phyloP scores from a whole-genome alignment of 2,888 invertebrate species.

The Pheosia gnoma region DNA sequence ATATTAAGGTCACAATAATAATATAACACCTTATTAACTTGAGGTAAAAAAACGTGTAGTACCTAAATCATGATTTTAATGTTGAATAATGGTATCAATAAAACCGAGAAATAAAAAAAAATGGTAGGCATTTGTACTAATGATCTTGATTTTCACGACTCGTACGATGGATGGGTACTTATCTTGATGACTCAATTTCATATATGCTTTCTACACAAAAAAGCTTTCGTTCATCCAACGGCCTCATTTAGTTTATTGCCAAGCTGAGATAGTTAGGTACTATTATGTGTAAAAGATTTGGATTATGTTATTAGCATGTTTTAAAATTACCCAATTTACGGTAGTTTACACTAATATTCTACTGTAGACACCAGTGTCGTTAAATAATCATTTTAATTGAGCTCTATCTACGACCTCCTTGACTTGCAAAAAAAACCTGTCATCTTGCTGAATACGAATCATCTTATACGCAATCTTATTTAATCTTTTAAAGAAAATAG shows the following conservation, averaged over 20 bases:
- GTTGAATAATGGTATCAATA: no score
- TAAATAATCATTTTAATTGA: slow-evolving; percentile 20
- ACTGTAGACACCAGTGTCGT: slow-evolving; percentile 7
- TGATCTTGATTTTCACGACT: neutral
- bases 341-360: slow-evolving; percentile 15
- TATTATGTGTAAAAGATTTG: slow-evolving; percentile 10
- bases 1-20: no score
- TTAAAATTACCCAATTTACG: slow-evolving; percentile 19
- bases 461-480: neutral
- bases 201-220: slow-evolving; percentile 3
- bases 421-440: no score
- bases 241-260: slow-evolving; percentile 3
- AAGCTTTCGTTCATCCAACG: neutral
- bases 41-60: no score
- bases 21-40: no score
- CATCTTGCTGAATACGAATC: neutral
- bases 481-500: neutral
- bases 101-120: no score
- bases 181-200: slow-evolving; percentile 3
- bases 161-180: neutral
- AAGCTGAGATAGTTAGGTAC: neutral
- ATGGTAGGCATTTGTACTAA: no score
- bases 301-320: slow-evolving; percentile 19
- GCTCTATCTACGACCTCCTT: slow-evolving; percentile 1
- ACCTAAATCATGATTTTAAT: no score